Evolutionary conservation across 2,888 invertebrate genomes (phyloP), one percentile per base, ranked within the genome.

Genomic region (Standfussiana lucernea): DNA sequence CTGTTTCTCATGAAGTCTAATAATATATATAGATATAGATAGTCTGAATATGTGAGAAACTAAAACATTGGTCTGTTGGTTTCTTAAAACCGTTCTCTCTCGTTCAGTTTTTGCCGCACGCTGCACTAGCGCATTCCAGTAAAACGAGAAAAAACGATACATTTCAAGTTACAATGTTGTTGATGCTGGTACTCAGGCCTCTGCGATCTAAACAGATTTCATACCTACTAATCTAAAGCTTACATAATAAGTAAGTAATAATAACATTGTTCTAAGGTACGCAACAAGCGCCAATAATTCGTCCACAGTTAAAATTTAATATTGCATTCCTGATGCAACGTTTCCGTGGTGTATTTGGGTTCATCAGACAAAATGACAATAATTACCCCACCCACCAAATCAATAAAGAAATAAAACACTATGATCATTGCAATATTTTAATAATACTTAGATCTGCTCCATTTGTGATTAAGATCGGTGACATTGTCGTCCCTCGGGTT

Each of bases 401-500:
- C 6, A 53, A 35, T 2, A 59, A 61, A 32, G 1, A 35, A 71
- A 66, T 53, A n/a, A 71, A 42, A 64, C 37, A 61, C 35, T 0
- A 47, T 21, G n/a, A 42, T 0, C 53, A n/a, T 40, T 3, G 13
- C 64, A 71, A 47, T 21, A 50, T 6, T 80, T 80, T 80, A 84
- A 75, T 84, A 13, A 40, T 66, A 74, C n/a, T 77, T 70, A 59
- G n/a, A 18, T 67, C 56, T 28, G 0, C 50, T n/a, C 85, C 68
- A 81, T 73, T 72, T 75, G 2, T 21, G n/a, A 35, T 40, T 77
- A 62, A 86, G 76, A 69, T 47, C 42, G 8, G 85, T 85, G n/a
- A 89, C 72, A 40, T 89, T 91, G 59, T 91, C 87, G 6, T 78
- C 85, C 50, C 84, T 74, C 13, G 92, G 92, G 73, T 97, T 97